A percentile compares a stretch with the other conserved stretches of the same genome.
These are phyloP conservation scores for Eumeta japonica DNA, from an alignment of 1,140 invertebrate species.

Conservation along the genomic window DNA sequence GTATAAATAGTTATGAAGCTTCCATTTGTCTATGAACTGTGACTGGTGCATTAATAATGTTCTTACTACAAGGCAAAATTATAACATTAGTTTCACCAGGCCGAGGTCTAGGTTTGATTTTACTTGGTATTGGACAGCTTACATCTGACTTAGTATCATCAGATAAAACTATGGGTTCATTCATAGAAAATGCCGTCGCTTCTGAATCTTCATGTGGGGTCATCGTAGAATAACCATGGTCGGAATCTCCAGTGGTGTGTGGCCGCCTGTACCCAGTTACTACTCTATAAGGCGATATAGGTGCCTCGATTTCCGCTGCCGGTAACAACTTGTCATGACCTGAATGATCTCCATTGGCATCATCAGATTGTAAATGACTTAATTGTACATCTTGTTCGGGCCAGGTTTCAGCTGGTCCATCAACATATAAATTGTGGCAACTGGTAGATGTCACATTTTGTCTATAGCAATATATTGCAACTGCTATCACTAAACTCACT, in stretches of 20 bases:
- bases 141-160: slow-evolving; percentile 64
- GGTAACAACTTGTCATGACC: slow-evolving; percentile 63
- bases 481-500: slow-evolving; percentile 61
- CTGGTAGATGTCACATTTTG: slow-evolving; percentile 61
- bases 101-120: slow-evolving; percentile 58
- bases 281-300: slow-evolving; percentile 85
- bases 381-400: slow-evolving; percentile 49
- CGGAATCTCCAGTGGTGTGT: slow-evolving; percentile 80
- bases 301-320: slow-evolving; percentile 61
- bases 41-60: slow-evolving; percentile 81
- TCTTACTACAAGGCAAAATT: slow-evolving; percentile 54
- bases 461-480: slow-evolving; percentile 66
- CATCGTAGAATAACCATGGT: slow-evolving; percentile 95
- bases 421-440: slow-evolving; percentile 56
- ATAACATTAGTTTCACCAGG: slow-evolving; percentile 42
- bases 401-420: slow-evolving; percentile 53
- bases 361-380: slow-evolving; percentile 47
- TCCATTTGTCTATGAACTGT: slow-evolving; percentile 85
- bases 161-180: slow-evolving; percentile 60
- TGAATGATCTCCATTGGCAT: slow-evolving; percentile 40
- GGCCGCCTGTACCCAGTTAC: slow-evolving; percentile 78
- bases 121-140: slow-evolving; percentile 62
- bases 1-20: slow-evolving; percentile 47
- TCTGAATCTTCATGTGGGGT: slow-evolving; percentile 87
- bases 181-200: slow-evolving; percentile 71